Conservation (phyloP, 2,797 vertebrate genomes). For the Malacoctenus gilli region DNA sequence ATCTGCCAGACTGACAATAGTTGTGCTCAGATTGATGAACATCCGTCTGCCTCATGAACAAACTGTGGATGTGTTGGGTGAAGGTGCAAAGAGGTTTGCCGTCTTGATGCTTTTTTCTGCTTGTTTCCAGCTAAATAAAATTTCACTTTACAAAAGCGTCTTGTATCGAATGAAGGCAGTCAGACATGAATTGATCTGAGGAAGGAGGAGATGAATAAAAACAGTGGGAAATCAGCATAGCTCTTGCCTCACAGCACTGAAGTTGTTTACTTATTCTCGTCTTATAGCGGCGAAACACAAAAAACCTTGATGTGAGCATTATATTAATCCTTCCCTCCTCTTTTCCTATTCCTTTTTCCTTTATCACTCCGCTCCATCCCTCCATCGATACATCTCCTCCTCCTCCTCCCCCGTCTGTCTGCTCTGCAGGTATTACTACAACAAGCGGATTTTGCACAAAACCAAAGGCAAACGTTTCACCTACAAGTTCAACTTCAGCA, state of each 20-base stretch:
- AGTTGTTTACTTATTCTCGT: slow-evolving; percentile 70
- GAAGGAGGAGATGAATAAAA: slow-evolving; percentile 73
- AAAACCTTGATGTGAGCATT: slow-evolving; percentile 72
- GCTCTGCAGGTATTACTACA: slow-evolving; percentile 90
- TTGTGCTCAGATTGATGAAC: background rate
- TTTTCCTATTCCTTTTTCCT: slow-evolving; percentile 64
- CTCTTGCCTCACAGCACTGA: slow-evolving; percentile 61
- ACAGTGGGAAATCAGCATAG: slow-evolving; percentile 74
- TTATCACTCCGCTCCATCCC: slow-evolving; percentile 55
- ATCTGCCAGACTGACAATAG: too few species aligned
- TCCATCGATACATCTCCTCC: slow-evolving; percentile 45
- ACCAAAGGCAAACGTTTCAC: slow-evolving; percentile 97
- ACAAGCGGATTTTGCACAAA: slow-evolving; percentile 95
- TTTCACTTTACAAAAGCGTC: slow-evolving; percentile 55
- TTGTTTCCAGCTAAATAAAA: slow-evolving; percentile 58
- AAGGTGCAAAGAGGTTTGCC: slow-evolving; percentile 24
- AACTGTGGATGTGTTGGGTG: slow-evolving; percentile 14
- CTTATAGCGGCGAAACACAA: slow-evolving; percentile 58
- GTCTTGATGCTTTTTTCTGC: slow-evolving; percentile 41
- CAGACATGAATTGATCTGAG: slow-evolving; percentile 72
- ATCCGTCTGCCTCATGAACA: slow-evolving; percentile 7
- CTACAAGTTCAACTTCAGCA: slow-evolving; percentile 97
- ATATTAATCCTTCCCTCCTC: slow-evolving; percentile 66
- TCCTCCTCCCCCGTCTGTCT: background rate
- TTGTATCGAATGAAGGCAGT: slow-evolving; percentile 66